Evolutionary conservation across 1,140 invertebrate genomes (phyloP).

Genomic region (Drosophila lacteicornis): DNA sequence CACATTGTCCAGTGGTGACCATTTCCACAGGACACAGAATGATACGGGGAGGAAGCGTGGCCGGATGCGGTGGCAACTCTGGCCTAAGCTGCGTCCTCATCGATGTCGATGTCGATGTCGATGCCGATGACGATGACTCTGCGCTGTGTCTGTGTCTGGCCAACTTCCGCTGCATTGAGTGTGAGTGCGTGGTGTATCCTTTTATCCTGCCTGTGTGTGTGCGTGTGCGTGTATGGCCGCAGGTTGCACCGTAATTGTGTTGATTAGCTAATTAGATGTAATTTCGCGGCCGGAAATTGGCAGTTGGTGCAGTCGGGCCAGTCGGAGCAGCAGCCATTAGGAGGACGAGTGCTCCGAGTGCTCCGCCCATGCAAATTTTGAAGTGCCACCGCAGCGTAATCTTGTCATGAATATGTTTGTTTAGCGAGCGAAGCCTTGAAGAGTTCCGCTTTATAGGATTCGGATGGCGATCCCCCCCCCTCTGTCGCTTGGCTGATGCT

Average conservation of each 20-base stretch:
- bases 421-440: conserved; percentile 51
- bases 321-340: conserved; percentile 38
- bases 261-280: conserved; percentile 82
- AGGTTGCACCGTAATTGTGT: conserved; percentile 71
- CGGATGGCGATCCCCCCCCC: background rate
- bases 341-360: conserved; percentile 35
- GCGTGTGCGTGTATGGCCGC: conserved; percentile 10
- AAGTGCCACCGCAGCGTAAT: conserved; percentile 66
- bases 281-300: conserved; percentile 78
- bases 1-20: conserved; percentile 28
- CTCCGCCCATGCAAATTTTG: conserved; percentile 55
- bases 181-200: conserved; percentile 1
- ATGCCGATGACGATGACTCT: conserved; percentile 17
- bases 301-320: conserved; percentile 57
- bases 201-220: conserved; percentile 3
- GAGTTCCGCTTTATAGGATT: conserved; percentile 35
- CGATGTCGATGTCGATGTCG: conserved; percentile 35
- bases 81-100: conserved; percentile 32
- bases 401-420: conserved; percentile 81
- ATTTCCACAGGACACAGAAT: background rate
- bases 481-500: conserved; percentile 12
- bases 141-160: conserved; percentile 47
- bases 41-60: background rate
- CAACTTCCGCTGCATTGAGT: conserved; percentile 56
- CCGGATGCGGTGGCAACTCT: conserved; percentile 47